These are phyloP conservation scores for Micromussa lordhowensis DNA, from an alignment of 92 coral and sea anemone species.

Conservation along the genomic window DNA sequence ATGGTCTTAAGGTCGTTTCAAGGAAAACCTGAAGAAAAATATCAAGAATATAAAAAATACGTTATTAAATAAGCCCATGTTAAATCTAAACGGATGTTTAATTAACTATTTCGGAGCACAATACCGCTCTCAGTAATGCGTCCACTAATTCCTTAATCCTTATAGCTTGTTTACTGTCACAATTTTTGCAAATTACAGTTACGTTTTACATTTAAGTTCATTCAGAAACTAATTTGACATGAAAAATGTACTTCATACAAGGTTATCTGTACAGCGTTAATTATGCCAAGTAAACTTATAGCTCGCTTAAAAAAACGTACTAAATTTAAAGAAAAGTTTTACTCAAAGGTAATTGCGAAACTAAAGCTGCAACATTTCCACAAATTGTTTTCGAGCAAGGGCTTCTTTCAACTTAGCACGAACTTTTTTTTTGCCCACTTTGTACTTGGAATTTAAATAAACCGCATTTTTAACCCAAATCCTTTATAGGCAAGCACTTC, in stretches of 20 bases:
- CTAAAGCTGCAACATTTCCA: neutral
- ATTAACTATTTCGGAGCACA: neutral
- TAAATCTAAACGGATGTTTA: neutral
- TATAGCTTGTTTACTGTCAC: neutral
- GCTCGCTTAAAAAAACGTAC: neutral
- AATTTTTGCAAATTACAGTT: neutral
- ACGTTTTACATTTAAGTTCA: neutral
- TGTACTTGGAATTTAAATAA: too few relatives aligned
- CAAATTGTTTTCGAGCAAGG: neutral
- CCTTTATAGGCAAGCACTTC: neutral
- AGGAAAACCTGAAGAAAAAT: neutral
- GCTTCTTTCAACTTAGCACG: neutral
- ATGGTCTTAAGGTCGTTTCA: neutral
- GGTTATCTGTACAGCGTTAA: neutral
- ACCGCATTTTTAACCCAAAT: neutral
- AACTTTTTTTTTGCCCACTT: neutral
- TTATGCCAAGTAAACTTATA: neutral
- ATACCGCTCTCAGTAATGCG: neutral
- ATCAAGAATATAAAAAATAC: neutral
- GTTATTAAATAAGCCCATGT: neutral
- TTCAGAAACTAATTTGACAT: neutral
- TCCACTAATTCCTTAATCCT: neutral
- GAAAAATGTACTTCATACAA: neutral
- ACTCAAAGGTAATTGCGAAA: neutral
- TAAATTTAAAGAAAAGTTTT: neutral